phyloP scores from a whole-genome alignment of 2,113 vertebrate genomes.

The Lepisosteus osseus region DNA sequence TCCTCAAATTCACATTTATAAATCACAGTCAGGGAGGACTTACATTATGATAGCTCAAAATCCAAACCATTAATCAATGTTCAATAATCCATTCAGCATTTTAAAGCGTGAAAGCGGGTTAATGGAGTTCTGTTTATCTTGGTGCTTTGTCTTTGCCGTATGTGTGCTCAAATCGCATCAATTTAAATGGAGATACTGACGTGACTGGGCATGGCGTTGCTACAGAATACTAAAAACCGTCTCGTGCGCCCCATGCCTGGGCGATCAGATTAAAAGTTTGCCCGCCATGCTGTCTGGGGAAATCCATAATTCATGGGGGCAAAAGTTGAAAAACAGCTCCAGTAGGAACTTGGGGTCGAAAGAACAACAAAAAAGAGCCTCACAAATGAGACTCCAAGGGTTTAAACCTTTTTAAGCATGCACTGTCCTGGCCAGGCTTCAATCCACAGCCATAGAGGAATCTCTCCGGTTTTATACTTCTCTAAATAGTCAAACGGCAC shows the following conservation, averaged over 20 bases:
- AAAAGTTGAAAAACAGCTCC: conserved; percentile 33
- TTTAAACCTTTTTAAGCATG: not conserved
- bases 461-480: too few relatives aligned
- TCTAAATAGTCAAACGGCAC: too few relatives aligned
- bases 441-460: too few relatives aligned
- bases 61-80: conserved; percentile 58
- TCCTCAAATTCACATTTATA: not conserved
- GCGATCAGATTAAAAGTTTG: conserved; percentile 34
- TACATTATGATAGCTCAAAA: conserved; percentile 31
- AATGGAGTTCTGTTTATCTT: conserved; percentile 53
- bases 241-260: conserved; percentile 14
- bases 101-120: conserved; percentile 35
- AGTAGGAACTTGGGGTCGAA: conserved; percentile 25
- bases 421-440: not conserved
- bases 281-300: conserved; percentile 25
- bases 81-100: conserved; percentile 36
- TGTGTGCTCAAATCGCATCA: conserved; percentile 31
- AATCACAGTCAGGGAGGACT: not conserved
- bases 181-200: conserved; percentile 32
- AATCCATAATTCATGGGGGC: conserved; percentile 40
- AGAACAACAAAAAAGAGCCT: conserved; percentile 22
- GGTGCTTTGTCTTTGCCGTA: conserved; percentile 25
- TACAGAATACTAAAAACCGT: conserved; percentile 32
- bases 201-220: conserved; percentile 13
- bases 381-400: conserved; percentile 12